Evolutionary conservation across 2,797 vertebrate species (phyloP).

Genomic region (Macroramphosus scolopax): DNA sequence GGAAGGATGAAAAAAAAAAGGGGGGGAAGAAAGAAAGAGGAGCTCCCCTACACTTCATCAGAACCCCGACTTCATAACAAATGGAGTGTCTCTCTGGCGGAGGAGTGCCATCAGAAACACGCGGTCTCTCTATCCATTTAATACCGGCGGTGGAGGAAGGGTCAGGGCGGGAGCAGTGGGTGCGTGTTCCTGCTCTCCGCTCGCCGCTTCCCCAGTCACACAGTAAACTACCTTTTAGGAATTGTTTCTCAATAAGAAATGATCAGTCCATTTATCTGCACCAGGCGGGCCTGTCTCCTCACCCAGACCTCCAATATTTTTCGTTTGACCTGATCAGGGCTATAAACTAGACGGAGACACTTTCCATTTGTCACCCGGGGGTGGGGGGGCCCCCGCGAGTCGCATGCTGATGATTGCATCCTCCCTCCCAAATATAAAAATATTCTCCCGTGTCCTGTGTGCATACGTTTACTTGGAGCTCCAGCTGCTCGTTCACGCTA

Average conservation of each 20-base stretch:
- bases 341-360: constrained; percentile 91
- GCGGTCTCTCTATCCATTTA: constrained; percentile 89
- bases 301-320: constrained; percentile 93
- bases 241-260: constrained; percentile 98
- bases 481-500: constrained; percentile 7
- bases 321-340: constrained; percentile 93
- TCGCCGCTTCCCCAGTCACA: constrained; percentile 86
- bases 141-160: constrained; percentile 86
- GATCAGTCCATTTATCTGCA: constrained; percentile 98
- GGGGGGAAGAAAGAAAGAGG: constrained; percentile 69
- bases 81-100: constrained; percentile 93
- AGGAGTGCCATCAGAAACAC: constrained; percentile 94
- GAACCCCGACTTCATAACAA: constrained; percentile 89
- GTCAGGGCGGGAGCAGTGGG: constrained; percentile 89
- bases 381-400: constrained; percentile 70
- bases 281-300: constrained; percentile 91
- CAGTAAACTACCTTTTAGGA: constrained; percentile 98
- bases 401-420: constrained; percentile 73
- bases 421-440: constrained; percentile 71
- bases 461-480: constrained; percentile 41
- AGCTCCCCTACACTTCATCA: constrained; percentile 93
- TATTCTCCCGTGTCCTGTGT: constrained; percentile 58
- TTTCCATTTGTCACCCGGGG: constrained; percentile 91
- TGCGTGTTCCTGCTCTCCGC: constrained; percentile 83
- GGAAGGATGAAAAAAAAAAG: constrained; percentile 72